Conservation (phyloP, 2,888 invertebrate species). For the Digitonthophagus gazella region DNA sequence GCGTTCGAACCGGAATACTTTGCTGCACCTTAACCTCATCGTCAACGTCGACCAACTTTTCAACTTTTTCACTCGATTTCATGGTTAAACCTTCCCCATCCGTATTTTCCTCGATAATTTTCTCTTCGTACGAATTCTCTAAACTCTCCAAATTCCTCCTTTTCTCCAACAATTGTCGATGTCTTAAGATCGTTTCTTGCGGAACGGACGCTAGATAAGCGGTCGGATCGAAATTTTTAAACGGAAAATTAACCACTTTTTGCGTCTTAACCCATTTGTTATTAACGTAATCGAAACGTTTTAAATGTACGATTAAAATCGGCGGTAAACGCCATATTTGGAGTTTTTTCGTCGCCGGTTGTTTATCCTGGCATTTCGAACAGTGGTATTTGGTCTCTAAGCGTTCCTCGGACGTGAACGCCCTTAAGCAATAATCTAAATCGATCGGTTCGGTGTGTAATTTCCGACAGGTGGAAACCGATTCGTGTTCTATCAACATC, state of each 20-base stretch:
- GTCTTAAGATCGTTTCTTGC: slow-evolving; percentile 69
- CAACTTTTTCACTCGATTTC: slow-evolving; percentile 7
- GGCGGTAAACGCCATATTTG: slow-evolving; percentile 91
- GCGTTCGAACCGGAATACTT: slow-evolving; percentile 17
- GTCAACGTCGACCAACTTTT: slow-evolving; percentile 24
- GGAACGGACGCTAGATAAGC: slow-evolving; percentile 81
- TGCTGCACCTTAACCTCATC: slow-evolving; percentile 20
- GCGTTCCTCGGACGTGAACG: slow-evolving; percentile 85
- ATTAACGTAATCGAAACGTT: slow-evolving; percentile 88
- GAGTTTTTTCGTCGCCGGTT: slow-evolving; percentile 85
- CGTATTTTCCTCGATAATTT: slow-evolving; percentile 16
- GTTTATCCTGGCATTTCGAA: slow-evolving; percentile 76
- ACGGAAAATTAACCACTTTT: slow-evolving; percentile 88
- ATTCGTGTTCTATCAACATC: slow-evolving; percentile 74
- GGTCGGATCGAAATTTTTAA: slow-evolving; percentile 82
- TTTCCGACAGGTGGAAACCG: slow-evolving; percentile 67
- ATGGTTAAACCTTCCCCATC: slow-evolving; percentile 33
- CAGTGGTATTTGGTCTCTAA: slow-evolving; percentile 86
- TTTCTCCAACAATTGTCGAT: slow-evolving; percentile 57
- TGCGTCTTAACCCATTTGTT: slow-evolving; percentile 94
- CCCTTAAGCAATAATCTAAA: slow-evolving; percentile 79
- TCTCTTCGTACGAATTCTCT: slow-evolving; percentile 22
- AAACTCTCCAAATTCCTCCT: slow-evolving; percentile 28
- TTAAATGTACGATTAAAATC: slow-evolving; percentile 80
- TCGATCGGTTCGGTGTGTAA: slow-evolving; percentile 80